Conservation (phyloP, 23 tunicate genomes). For the Diplosoma virens region DNA sequence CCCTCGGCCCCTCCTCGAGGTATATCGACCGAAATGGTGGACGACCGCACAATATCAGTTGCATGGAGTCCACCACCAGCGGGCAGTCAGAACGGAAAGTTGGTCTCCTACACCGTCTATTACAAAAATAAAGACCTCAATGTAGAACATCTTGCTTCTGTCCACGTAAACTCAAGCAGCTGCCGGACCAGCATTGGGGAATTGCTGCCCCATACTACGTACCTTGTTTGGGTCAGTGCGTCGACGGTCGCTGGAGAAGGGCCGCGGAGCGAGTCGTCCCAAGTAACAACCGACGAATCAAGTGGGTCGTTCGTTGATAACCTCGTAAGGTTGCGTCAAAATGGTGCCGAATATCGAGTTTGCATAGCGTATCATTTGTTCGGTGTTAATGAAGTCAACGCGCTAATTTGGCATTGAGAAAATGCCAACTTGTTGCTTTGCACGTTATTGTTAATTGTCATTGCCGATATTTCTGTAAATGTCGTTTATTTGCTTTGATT, state of each 20-base stretch:
- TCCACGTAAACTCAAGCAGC: constrained; percentile 2
- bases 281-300: constrained; percentile 51
- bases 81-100: constrained; percentile 50
- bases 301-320: constrained; percentile 14
- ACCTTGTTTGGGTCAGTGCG: constrained; percentile 64
- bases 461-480: neutral
- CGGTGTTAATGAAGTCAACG: too few species aligned
- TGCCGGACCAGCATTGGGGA: neutral
- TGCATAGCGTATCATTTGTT: too few species aligned
- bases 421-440: neutral
- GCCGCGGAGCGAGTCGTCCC: constrained; percentile 46
- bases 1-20: constrained; percentile 88
- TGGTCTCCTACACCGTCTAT: constrained; percentile 52
- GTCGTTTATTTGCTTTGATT: neutral
- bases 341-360: too few species aligned
- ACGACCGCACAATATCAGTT: constrained; percentile 39
- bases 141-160: neutral
- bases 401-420: too few species aligned
- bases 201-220: constrained; percentile 54
- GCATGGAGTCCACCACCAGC: constrained; percentile 48
- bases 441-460: too few species aligned
- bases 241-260: constrained; percentile 87
- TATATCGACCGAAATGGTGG: constrained; percentile 32
- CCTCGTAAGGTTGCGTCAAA: too few species aligned
- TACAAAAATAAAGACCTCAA: neutral